Evolutionary conservation across 2,888 invertebrate species (phyloP).

Genomic region (Cotesia congregata): DNA sequence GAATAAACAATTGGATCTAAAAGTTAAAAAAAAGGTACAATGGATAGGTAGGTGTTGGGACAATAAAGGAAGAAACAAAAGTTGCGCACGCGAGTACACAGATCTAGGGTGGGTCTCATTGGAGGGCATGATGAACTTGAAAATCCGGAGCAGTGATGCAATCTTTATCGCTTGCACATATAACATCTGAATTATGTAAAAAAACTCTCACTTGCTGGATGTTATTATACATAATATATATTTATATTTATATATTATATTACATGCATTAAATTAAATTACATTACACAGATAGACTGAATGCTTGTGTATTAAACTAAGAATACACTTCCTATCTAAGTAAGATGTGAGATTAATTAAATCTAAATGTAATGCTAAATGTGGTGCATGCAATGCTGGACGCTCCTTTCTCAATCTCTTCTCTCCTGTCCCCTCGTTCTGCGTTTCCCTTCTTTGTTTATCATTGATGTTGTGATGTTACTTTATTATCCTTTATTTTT

Average conservation of each 20-base stretch:
- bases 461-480: not conserved
- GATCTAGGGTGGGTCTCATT: constrained; percentile 26
- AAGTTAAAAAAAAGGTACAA: not conserved
- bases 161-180: constrained; percentile 6
- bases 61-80: constrained; percentile 7
- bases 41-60: not conserved
- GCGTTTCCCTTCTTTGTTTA: not conserved
- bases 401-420: not conserved
- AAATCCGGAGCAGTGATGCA: constrained; percentile 18
- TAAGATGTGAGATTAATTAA: not conserved
- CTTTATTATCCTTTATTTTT: not conserved
- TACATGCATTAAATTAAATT: not conserved
- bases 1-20: not conserved
- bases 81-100: constrained; percentile 8
- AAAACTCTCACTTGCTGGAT: not conserved
- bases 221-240: not conserved
- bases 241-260: not conserved
- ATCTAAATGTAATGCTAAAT: not conserved
- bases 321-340: not conserved
- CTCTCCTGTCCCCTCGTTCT: not conserved
- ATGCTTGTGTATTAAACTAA: not conserved
- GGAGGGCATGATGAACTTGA: constrained; percentile 7
- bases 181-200: not conserved
- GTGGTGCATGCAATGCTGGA: not conserved
- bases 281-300: not conserved